These are phyloP conservation scores for Neofelis nebulosa DNA, from an alignment of 2,113 vertebrate genomes.

Conservation along the genomic window DNA sequence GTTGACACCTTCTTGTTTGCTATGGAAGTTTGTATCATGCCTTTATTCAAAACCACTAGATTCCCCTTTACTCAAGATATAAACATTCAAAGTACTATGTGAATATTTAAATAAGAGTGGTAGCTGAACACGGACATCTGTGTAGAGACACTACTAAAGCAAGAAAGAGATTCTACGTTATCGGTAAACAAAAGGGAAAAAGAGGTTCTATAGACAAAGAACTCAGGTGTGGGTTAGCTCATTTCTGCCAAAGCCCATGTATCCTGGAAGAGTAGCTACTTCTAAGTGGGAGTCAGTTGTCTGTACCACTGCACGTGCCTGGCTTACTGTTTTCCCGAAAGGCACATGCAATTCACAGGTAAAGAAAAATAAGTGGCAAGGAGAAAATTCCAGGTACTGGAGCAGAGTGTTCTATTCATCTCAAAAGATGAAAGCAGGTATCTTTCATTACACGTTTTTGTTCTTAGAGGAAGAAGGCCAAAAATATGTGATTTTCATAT, in stretches of 20 bases:
- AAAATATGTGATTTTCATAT: neutral
- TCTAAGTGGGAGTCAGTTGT: neutral
- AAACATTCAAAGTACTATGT: neutral
- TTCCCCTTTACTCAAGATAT: neutral
- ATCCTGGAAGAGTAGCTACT: no score
- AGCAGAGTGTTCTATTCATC: neutral
- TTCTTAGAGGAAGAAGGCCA: slow-evolving; percentile 13
- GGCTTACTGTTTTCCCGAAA: neutral
- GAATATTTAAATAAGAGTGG: neutral
- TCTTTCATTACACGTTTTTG: slow-evolving; percentile 23
- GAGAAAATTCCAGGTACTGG: neutral
- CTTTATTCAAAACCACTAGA: neutral
- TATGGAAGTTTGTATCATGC: neutral
- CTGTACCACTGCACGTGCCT: accelerated
- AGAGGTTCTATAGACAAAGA: neutral
- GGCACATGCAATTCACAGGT: neutral
- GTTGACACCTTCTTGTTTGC: neutral
- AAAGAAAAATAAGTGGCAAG: neutral
- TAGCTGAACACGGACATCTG: neutral
- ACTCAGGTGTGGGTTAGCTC: neutral
- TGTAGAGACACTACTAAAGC: neutral
- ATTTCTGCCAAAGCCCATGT: neutral
- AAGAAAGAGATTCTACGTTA: neutral
- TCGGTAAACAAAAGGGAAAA: neutral
- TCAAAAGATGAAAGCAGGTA: slow-evolving; percentile 32